Conservation (phyloP, 92 coral and sea anemone genomes). For the Scolanthus callimorphus region DNA sequence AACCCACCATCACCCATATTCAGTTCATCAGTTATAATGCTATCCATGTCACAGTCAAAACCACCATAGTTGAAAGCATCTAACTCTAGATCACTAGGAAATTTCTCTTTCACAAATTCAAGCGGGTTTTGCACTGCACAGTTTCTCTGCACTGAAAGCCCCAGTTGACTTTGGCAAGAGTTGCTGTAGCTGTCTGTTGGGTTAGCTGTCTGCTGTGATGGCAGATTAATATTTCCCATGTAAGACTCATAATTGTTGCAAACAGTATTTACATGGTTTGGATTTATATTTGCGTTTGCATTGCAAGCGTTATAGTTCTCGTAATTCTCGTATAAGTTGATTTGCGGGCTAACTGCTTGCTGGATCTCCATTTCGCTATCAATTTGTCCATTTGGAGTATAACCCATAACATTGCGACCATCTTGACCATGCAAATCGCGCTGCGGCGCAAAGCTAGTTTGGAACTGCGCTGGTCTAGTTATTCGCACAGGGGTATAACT, state of each 20-base stretch:
- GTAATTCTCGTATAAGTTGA: slow-evolving; percentile 15
- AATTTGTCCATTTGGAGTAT: slow-evolving; percentile 4
- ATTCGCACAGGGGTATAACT: slow-evolving; percentile 23
- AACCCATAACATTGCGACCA: slow-evolving; percentile 10
- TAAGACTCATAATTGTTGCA: slow-evolving; percentile 13
- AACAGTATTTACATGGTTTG: slow-evolving; percentile 12
- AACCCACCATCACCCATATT: slow-evolving; percentile 93
- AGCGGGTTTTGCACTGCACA: slow-evolving; percentile 37
- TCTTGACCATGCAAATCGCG: slow-evolving; percentile 23
- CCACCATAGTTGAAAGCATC: slow-evolving; percentile 74
- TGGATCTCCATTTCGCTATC: slow-evolving; percentile 39
- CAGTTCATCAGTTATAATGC: slow-evolving; percentile 71
- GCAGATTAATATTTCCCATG: slow-evolving; percentile 6
- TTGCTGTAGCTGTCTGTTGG: slow-evolving; percentile 5
- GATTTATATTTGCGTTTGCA: background rate
- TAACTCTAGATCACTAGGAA: slow-evolving; percentile 87
- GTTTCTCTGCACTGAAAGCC: slow-evolving; percentile 20
- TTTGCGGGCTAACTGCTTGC: background rate
- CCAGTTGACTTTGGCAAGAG: background rate
- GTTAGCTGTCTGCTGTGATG: slow-evolving; percentile 5
- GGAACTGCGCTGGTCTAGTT: slow-evolving; percentile 46
- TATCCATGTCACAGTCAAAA: slow-evolving; percentile 89
- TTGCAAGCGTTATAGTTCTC: slow-evolving; percentile 15
- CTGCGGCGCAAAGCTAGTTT: slow-evolving; percentile 12
- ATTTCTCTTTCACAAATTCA: slow-evolving; percentile 45